Percentiles rank a stretch among this genome's conserved stretches.
Conservation (phyloP, 2,113 vertebrate species). For the Falcunculus frontatus region DNA sequence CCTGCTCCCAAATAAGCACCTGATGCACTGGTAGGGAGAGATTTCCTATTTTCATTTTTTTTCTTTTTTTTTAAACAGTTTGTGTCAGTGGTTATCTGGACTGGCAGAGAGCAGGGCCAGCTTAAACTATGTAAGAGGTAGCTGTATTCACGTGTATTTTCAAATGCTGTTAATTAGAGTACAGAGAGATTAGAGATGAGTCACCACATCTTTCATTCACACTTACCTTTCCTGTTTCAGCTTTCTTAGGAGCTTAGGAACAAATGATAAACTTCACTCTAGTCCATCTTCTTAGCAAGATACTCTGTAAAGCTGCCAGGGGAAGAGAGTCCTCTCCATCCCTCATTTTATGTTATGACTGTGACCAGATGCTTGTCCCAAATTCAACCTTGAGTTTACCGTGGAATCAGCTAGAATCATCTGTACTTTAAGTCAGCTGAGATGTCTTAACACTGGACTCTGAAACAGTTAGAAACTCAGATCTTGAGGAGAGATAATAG, state of each 20-base stretch:
- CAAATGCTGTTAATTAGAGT: neutral
- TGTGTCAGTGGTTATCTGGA: neutral
- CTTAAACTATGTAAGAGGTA: neutral
- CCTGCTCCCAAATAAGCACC: neutral
- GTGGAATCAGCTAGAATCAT: neutral
- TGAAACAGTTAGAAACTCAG: neutral
- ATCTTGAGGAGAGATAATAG: neutral
- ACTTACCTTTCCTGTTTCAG: neutral
- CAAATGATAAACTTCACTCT: neutral
- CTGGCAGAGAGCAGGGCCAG: neutral
- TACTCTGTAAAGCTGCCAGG: neutral
- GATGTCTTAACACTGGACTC: neutral
- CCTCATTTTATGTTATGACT: fast-evolving
- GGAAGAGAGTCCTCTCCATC: neutral
- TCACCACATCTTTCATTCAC: neutral
- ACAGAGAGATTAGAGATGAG: neutral
- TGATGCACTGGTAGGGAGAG: neutral
- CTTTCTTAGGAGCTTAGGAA: neutral
- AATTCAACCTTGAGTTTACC: neutral
- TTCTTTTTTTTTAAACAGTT: neutral
- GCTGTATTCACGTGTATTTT: neutral
- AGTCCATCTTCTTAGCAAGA: neutral
- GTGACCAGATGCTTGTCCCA: neutral
- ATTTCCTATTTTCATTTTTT: neutral
- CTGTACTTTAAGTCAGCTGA: neutral